phyloP scores from a whole-genome alignment of 2,888 invertebrate genomes.

The Ichneumoninae sp. region DNA sequence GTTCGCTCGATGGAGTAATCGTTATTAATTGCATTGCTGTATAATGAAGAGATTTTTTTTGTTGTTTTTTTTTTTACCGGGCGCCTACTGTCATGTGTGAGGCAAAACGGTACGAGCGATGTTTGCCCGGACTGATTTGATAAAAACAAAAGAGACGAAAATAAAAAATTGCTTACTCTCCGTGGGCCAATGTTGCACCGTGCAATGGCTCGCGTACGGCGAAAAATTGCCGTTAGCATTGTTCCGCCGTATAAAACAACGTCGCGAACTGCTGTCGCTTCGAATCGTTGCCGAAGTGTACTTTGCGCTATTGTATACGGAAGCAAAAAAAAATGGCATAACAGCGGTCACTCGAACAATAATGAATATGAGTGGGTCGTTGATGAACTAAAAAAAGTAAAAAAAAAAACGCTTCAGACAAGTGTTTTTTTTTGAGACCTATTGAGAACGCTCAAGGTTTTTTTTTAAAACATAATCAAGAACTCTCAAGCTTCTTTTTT shows the following conservation, averaged over 20 bases:
- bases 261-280: neutral
- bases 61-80: neutral
- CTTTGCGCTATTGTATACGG: neutral
- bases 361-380: constrained; percentile 13
- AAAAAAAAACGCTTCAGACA: neutral
- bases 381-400: neutral
- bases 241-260: neutral
- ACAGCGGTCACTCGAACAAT: constrained; percentile 6
- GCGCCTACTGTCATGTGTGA: neutral
- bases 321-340: constrained; percentile 35
- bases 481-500: neutral
- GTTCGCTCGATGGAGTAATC: constrained; percentile 47
- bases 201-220: neutral
- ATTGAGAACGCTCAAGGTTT: neutral
- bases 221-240: constrained; percentile 26
- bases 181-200: neutral
- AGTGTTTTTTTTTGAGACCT: neutral
- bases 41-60: constrained; percentile 32
- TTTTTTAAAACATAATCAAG: neutral
- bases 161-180: constrained; percentile 25
- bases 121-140: constrained; percentile 2
- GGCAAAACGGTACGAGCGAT: neutral
- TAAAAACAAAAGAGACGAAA: constrained; percentile 40
- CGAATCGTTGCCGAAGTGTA: constrained; percentile 11
- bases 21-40: constrained; percentile 59